Evolutionary conservation across 1,140 invertebrate species (phyloP).

Genomic region (Aplysia californica): DNA sequence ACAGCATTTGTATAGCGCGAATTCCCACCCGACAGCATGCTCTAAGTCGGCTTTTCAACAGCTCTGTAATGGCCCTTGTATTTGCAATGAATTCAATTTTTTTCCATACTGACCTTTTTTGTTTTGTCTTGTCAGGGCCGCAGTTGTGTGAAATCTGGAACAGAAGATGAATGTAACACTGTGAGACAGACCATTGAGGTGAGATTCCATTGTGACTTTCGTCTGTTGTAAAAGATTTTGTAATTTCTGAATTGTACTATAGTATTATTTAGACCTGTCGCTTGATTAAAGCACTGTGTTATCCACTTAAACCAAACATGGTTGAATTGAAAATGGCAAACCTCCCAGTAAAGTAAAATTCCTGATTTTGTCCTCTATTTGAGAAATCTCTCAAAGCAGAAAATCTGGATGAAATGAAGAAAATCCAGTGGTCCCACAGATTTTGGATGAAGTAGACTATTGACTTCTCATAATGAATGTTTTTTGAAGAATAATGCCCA

Average conservation of each 20-base stretch:
- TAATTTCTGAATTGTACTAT: neutral
- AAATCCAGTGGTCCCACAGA: neutral
- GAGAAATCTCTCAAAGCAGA: neutral
- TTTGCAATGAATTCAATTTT: too few species aligned
- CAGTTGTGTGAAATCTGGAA: conserved; percentile 53
- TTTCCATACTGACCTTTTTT: neutral
- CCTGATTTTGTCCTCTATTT: neutral
- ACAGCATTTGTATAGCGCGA: too few species aligned
- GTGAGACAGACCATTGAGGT: conserved; percentile 60
- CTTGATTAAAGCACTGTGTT: neutral
- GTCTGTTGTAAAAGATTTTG: too few species aligned
- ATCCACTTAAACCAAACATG: too few species aligned
- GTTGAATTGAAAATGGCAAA: too few species aligned
- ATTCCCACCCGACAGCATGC: too few species aligned
- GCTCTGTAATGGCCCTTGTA: too few species aligned
- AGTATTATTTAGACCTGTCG: neutral
- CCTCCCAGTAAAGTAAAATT: neutral
- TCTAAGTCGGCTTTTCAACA: too few species aligned
- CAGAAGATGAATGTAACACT: conserved; percentile 54
- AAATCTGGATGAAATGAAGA: neutral
- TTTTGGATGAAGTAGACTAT: too few species aligned
- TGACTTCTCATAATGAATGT: too few species aligned
- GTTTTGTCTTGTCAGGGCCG: conserved; percentile 52
- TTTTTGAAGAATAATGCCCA: too few species aligned
- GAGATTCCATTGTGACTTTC: conserved; percentile 9